Conservation (phyloP, 2,113 vertebrate species). For the Eclectus roratus region DNA sequence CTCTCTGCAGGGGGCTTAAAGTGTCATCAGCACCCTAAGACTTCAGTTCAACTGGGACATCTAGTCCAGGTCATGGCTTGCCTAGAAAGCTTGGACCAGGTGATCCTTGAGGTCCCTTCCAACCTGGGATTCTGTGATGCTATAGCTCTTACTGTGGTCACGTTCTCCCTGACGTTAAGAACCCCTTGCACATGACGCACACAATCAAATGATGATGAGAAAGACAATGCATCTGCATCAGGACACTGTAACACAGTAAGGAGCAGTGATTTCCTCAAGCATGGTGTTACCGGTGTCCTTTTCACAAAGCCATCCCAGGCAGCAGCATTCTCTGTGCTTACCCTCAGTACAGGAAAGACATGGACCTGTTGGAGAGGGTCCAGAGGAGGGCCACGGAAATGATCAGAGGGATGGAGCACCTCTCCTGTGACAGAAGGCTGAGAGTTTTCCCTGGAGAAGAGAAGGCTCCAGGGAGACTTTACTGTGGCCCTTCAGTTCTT, state of each 20-base stretch:
- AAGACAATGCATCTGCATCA: fast-evolving
- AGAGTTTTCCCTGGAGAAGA: not conserved
- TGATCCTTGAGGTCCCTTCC: not conserved
- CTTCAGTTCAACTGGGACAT: not conserved
- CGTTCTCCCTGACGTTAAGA: not conserved
- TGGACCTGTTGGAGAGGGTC: not conserved
- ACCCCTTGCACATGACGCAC: not conserved
- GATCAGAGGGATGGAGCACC: not conserved
- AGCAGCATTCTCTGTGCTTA: not conserved
- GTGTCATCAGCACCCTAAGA: too few species aligned
- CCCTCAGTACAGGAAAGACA: not conserved
- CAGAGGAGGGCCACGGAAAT: not conserved
- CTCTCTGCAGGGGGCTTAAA: not conserved
- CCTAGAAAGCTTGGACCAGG: not conserved
- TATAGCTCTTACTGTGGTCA: not conserved
- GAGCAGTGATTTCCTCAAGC: not conserved
- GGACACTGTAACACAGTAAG: not conserved
- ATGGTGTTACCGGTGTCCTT: fast-evolving
- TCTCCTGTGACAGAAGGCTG: not conserved
- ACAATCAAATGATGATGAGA: not conserved
- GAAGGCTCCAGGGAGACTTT: not conserved
- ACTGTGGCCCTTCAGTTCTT: not conserved
- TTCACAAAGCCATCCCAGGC: not conserved
- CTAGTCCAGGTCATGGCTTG: not conserved
- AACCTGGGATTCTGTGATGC: not conserved